Evolutionary conservation across 2,113 vertebrate genomes (phyloP).

Genomic region (Istiophorus platypterus): DNA sequence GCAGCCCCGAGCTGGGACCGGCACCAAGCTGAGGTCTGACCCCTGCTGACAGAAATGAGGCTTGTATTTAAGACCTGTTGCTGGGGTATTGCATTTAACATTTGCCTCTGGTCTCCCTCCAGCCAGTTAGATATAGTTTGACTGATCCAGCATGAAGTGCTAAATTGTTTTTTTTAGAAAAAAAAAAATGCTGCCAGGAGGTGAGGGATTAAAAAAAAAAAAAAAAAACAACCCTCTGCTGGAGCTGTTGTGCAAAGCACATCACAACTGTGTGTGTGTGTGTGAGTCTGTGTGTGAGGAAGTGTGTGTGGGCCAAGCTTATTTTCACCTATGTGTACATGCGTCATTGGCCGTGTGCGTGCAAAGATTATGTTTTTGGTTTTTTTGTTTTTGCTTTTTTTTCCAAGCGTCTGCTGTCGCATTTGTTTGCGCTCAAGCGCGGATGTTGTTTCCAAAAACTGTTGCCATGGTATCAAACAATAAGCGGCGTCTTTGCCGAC

Average conservation of each 20-base stretch:
- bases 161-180: constrained; percentile 66
- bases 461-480: constrained; percentile 78
- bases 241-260: constrained; percentile 26
- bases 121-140: constrained; percentile 49
- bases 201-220: constrained; percentile 33
- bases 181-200: constrained; percentile 46
- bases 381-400: no score
- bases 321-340: background rate
- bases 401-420: background rate
- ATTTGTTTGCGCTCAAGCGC: constrained; percentile 27
- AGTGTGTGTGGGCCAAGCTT: background rate
- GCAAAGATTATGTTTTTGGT: background rate
- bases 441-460: constrained; percentile 46
- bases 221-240: constrained; percentile 6
- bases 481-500: constrained; percentile 61
- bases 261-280: constrained; percentile 32
- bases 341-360: background rate
- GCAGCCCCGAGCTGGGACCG: constrained; percentile 45
- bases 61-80: constrained; percentile 69
- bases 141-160: constrained; percentile 57
- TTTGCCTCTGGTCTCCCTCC: constrained; percentile 31
- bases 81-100: constrained; percentile 43
- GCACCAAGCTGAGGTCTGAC: constrained; percentile 78
- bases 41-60: constrained; percentile 79
- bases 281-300: constrained; percentile 7